Percentiles rank a stretch among this genome's conserved stretches.
Evolutionary conservation across 2,797 vertebrate species (phyloP).

Genomic region (Lithobates sylvaticus): DNA sequence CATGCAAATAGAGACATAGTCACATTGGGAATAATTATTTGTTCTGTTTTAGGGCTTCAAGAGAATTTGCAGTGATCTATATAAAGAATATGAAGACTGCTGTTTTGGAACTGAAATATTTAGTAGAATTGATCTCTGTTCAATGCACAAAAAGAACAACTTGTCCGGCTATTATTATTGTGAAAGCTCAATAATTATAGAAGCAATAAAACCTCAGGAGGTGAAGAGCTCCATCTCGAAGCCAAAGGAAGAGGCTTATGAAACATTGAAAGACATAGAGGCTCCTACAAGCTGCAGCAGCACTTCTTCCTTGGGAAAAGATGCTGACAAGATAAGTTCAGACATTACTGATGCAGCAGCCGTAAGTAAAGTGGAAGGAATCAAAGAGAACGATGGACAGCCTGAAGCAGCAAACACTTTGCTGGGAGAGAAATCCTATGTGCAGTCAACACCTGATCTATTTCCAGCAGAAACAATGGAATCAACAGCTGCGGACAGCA

Average conservation of each 20-base stretch:
- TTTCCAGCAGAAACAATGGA: slow-evolving; percentile 66
- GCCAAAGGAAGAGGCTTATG: not conserved
- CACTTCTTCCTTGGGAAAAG: slow-evolving; percentile 24
- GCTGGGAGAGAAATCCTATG: slow-evolving; percentile 55
- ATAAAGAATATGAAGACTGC: slow-evolving; percentile 68
- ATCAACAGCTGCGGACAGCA: slow-evolving; percentile 55
- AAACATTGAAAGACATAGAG: slow-evolving; percentile 27
- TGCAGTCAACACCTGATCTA: slow-evolving; percentile 61
- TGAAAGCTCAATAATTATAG: slow-evolving; percentile 65
- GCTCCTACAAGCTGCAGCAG: slow-evolving; percentile 5
- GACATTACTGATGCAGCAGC: slow-evolving; percentile 58
- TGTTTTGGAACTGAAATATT: slow-evolving; percentile 68
- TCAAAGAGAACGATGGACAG: slow-evolving; percentile 52
- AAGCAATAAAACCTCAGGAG: not conserved
- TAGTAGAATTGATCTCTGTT: slow-evolving; percentile 67
- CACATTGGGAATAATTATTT: not conserved
- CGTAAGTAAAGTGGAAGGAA: slow-evolving; percentile 52
- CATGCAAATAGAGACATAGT: not conserved
- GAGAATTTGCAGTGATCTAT: slow-evolving; percentile 64
- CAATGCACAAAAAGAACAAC: slow-evolving; percentile 71
- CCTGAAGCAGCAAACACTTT: slow-evolving; percentile 61
- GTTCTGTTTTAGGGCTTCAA: slow-evolving; percentile 62
- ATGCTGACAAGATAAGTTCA: slow-evolving; percentile 60
- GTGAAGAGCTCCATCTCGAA: not conserved
- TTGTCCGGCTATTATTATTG: slow-evolving; percentile 68